Percentiles rank a stretch among this genome's conserved stretches.
phyloP scores from a whole-genome alignment of 2,113 vertebrate species.

The Tupaia chinensis region DNA sequence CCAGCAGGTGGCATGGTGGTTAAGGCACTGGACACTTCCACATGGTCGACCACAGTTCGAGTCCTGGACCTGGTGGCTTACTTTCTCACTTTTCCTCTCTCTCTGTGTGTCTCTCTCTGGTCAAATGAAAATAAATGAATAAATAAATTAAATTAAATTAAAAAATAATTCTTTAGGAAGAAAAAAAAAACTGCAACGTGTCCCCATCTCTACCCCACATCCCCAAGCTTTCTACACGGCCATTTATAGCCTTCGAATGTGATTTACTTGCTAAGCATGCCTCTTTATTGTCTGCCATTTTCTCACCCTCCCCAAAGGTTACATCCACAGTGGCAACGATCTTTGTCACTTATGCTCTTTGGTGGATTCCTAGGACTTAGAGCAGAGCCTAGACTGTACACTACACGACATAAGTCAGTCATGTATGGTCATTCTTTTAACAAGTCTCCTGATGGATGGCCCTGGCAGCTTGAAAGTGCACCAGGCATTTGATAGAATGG shows the following conservation, averaged over 20 bases:
- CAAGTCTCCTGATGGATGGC: background rate
- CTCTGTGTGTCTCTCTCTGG: too few species aligned
- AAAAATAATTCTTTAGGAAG: too few species aligned
- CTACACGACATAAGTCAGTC: background rate
- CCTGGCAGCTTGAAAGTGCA: too few species aligned
- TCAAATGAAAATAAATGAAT: too few species aligned
- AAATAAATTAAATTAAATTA: too few species aligned
- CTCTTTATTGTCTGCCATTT: background rate
- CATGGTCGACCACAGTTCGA: too few species aligned
- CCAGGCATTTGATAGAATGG: too few species aligned
- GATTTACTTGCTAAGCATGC: background rate
- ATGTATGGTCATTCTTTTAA: background rate
- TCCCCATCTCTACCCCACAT: too few species aligned
- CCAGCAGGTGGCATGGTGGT: too few species aligned
- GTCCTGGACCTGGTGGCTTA: too few species aligned
- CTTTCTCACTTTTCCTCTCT: too few species aligned
- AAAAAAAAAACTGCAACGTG: background rate
- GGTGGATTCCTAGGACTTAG: background rate
- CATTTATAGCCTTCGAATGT: background rate
- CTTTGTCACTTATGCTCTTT: background rate
- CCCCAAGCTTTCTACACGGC: background rate
- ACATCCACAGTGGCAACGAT: background rate
- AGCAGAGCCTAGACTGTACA: background rate
- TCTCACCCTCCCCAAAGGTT: accelerated
- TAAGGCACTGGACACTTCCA: too few species aligned